Conservation (phyloP, 2,888 invertebrate genomes). For the Dasysyrphus tricinctus region DNA sequence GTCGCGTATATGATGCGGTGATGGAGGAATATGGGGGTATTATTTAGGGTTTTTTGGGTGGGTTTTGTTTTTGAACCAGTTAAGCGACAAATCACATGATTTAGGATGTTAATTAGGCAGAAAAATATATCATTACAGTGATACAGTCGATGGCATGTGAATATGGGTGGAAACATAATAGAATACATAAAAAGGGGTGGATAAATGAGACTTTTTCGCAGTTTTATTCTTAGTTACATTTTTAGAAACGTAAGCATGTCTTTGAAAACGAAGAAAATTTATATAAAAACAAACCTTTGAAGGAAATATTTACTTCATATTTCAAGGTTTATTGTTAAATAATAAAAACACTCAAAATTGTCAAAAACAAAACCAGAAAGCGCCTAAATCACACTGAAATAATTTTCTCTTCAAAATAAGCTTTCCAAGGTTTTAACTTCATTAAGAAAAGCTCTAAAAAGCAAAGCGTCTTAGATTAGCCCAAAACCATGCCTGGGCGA, state of each 20-base stretch:
- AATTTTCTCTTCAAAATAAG: too few relatives aligned
- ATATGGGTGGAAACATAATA: slow-evolving; percentile 36
- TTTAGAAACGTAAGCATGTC: slow-evolving; percentile 9
- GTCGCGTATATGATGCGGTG: not conserved
- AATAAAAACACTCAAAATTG: too few relatives aligned
- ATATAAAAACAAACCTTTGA: too few relatives aligned
- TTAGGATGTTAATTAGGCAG: slow-evolving; percentile 76
- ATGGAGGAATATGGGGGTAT: not conserved
- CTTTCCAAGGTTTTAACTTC: too few relatives aligned
- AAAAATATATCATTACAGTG: slow-evolving; percentile 70
- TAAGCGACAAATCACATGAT: slow-evolving; percentile 76
- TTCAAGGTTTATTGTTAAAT: too few relatives aligned
- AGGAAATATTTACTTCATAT: too few relatives aligned
- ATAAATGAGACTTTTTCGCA: slow-evolving; percentile 26
- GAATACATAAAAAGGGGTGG: not conserved
- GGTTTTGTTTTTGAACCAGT: slow-evolving; percentile 65
- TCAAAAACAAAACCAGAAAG: too few relatives aligned
- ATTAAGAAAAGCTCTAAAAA: too few relatives aligned
- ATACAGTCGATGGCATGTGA: slow-evolving; percentile 68
- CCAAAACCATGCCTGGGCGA: too few relatives aligned
- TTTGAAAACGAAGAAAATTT: not conserved
- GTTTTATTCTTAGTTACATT: slow-evolving; percentile 11
- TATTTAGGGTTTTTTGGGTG: slow-evolving; percentile 41
- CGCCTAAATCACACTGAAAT: too few relatives aligned
- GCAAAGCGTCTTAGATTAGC: too few relatives aligned